Conservation (phyloP, 2,113 vertebrate species). For the Hucho hucho region DNA sequence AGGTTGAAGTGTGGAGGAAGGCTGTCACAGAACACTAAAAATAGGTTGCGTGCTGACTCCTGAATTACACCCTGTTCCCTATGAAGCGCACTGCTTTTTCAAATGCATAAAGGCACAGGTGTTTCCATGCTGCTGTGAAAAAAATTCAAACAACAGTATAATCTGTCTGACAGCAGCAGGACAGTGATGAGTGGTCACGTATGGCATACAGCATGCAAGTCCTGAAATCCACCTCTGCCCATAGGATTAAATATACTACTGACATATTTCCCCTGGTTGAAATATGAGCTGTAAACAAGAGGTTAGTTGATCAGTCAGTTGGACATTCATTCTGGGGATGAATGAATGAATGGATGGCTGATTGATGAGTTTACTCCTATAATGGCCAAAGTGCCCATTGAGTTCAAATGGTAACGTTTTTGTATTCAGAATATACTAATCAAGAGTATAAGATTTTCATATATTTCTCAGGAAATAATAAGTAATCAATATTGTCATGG, state of each 20-base stretch:
- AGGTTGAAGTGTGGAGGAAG: neutral
- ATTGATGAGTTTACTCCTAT: too few relatives aligned
- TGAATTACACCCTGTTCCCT: too few relatives aligned
- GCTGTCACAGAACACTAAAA: too few relatives aligned
- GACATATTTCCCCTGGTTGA: conserved; percentile 36
- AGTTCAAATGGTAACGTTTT: neutral
- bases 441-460: neutral
- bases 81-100: neutral
- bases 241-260: conserved; percentile 62
- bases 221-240: conserved; percentile 34
- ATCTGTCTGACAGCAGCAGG: neutral
- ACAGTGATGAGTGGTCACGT: conserved; percentile 51
- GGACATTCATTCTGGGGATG: conserved; percentile 39
- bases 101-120: conserved; percentile 31
- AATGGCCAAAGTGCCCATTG: too few relatives aligned
- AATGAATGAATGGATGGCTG: too few relatives aligned
- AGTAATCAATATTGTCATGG: too few relatives aligned
- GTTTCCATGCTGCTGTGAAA: conserved; percentile 18
- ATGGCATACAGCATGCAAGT: conserved; percentile 12
- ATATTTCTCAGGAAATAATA: too few relatives aligned
- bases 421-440: neutral
- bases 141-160: neutral
- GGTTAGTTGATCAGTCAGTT: conserved; percentile 55
- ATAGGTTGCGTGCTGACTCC: too few relatives aligned
- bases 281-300: conserved; percentile 57